phyloP scores from a whole-genome alignment of 64 coral and sea anemone species.

The Montipora efflorescens region DNA sequence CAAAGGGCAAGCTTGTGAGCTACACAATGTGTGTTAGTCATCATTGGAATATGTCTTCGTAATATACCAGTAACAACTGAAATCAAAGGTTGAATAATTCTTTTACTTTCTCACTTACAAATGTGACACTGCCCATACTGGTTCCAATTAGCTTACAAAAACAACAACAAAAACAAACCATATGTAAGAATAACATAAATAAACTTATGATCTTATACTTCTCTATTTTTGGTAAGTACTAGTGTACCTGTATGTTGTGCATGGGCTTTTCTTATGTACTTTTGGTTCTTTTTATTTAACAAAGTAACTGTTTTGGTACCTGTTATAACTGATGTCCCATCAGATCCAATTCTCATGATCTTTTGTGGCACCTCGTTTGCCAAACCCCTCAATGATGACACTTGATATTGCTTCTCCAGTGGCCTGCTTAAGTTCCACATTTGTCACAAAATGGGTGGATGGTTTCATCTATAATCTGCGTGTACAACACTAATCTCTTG shows the following conservation, averaged over 20 bases:
- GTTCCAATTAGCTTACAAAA: too few relatives aligned
- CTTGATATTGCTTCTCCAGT: conserved; percentile 57
- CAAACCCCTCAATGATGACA: conserved; percentile 44
- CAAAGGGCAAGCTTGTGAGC: neutral
- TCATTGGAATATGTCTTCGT: neutral
- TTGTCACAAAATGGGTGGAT: conserved; percentile 54
- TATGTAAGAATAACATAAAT: too few relatives aligned
- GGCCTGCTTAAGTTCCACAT: conserved; percentile 50
- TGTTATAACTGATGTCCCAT: conserved; percentile 52
- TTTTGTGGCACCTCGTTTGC: conserved; percentile 49
- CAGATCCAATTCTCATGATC: conserved; percentile 66
- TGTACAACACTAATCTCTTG: conserved; percentile 37
- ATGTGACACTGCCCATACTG: too few relatives aligned
- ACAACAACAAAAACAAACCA: too few relatives aligned
- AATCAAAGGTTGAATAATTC: neutral
- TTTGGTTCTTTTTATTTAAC: conserved; percentile 18
- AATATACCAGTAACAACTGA: neutral
- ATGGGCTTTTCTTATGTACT: neutral
- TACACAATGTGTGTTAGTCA: neutral
- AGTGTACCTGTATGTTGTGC: too few relatives aligned
- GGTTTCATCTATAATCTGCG: conserved; percentile 42
- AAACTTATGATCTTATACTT: too few relatives aligned
- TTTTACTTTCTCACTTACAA: too few relatives aligned
- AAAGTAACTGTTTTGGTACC: conserved; percentile 55
- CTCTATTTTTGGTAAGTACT: too few relatives aligned